phyloP scores from a whole-genome alignment of 2,888 invertebrate species.

The Lithosia quadra region DNA sequence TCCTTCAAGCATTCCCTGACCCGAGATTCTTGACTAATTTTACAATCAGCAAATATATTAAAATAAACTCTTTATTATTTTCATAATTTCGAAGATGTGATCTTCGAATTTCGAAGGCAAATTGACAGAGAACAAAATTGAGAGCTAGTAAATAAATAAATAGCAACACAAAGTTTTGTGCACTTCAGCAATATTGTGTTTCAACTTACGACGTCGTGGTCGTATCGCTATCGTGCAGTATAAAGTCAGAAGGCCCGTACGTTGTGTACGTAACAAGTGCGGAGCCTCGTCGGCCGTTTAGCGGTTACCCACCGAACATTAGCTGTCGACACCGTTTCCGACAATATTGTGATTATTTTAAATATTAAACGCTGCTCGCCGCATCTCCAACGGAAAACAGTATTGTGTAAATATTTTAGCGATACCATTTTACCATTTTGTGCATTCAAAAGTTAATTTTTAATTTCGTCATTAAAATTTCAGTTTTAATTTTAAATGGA shows the following conservation, averaged over 20 bases:
- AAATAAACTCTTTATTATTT: background rate
- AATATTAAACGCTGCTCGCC: conserved; percentile 48
- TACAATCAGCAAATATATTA: background rate
- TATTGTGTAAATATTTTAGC: conserved; percentile 40
- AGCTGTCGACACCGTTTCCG: conserved; percentile 52
- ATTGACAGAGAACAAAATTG: background rate
- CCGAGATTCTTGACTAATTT: background rate
- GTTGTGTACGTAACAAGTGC: conserved; percentile 40
- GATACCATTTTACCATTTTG: conserved; percentile 32
- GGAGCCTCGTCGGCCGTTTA: conserved; percentile 54
- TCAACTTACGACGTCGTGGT: conserved; percentile 9
- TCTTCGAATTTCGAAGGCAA: background rate
- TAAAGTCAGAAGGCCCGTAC: conserved; percentile 26
- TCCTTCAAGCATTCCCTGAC: no score
- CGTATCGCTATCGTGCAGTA: conserved; percentile 15
- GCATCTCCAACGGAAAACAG: conserved; percentile 44
- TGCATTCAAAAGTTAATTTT: conserved; percentile 28
- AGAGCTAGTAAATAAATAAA: background rate
- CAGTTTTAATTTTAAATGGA: background rate
- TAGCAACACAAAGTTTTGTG: conserved; percentile 4
- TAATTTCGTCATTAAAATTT: background rate
- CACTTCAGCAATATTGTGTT: conserved; percentile 1
- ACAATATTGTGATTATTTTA: conserved; percentile 57
- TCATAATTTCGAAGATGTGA: background rate
- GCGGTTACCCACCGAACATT: conserved; percentile 59